A percentile compares a stretch with the other conserved stretches of the same genome.
phyloP scores from a whole-genome alignment of 2,888 invertebrate species.

The Falcaria lacertinaria region DNA sequence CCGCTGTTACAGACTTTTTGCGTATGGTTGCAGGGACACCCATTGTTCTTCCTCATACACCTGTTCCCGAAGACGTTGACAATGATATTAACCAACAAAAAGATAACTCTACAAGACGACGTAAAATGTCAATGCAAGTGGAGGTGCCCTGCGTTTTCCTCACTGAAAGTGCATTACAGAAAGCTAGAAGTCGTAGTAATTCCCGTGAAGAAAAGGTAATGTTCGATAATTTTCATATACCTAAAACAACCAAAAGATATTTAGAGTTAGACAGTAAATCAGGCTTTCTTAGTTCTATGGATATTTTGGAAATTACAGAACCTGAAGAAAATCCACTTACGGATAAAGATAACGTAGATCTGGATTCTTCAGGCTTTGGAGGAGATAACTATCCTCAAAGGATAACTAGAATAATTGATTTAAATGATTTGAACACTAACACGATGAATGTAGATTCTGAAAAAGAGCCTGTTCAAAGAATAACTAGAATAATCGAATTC shows the following conservation, averaged over 20 bases:
- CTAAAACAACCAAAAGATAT: constrained; percentile 47
- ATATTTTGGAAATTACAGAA: constrained; percentile 50
- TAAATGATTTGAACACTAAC: constrained; percentile 55
- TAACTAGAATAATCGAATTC: constrained; percentile 71
- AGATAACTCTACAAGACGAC: constrained; percentile 60
- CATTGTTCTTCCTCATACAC: constrained; percentile 76
- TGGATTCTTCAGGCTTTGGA: constrained; percentile 3
- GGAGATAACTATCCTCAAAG: constrained; percentile 57
- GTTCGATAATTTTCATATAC: constrained; percentile 53
- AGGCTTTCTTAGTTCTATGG: constrained; percentile 46
- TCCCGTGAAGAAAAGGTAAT: constrained; percentile 69
- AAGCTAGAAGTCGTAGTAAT: constrained; percentile 67
- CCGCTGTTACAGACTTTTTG: constrained; percentile 82
- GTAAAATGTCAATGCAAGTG: constrained; percentile 77
- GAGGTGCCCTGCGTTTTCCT: constrained; percentile 77
- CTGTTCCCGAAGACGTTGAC: constrained; percentile 60
- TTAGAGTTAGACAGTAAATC: constrained; percentile 55
- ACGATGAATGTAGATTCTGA: constrained; percentile 47
- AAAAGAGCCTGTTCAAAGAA: constrained; percentile 61
- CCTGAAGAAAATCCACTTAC: constrained; percentile 32
- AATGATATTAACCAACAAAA: constrained; percentile 69
- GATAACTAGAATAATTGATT: constrained; percentile 71
- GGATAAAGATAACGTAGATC: constrained; percentile 43
- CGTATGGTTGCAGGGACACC: constrained; percentile 82
- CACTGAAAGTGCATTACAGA: constrained; percentile 69